Conservation (phyloP, 2,797 vertebrate genomes). For the Gephyroberyx darwinii region DNA sequence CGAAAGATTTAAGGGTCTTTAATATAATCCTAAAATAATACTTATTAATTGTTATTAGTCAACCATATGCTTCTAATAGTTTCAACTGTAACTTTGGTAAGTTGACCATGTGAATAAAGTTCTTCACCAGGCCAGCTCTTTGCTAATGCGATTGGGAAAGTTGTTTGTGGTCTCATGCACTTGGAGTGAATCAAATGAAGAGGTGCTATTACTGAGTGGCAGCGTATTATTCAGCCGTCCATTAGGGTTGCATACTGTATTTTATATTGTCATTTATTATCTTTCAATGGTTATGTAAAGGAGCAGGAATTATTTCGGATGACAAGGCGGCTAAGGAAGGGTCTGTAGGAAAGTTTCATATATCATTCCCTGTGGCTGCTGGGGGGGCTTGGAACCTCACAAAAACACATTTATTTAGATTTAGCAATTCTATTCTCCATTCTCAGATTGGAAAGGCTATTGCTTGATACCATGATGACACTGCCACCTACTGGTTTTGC, state of each 20-base stretch:
- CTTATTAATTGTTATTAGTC: neutral
- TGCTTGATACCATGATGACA: no score
- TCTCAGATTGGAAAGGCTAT: no score
- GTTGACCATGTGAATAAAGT: neutral
- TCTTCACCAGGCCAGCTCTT: neutral
- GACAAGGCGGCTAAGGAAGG: neutral
- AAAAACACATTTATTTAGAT: no score
- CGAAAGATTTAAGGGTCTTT: neutral
- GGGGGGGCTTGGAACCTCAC: no score
- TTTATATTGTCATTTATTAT: conserved; percentile 17
- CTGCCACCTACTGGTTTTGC: no score
- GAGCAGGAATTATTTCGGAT: neutral
- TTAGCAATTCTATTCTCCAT: no score
- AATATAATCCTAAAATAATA: neutral
- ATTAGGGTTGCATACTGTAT: conserved; percentile 6
- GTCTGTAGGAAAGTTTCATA: neutral
- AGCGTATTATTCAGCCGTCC: conserved; percentile 38
- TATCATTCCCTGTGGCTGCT: no score
- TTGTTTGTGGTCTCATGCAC: neutral
- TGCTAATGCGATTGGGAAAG: neutral
- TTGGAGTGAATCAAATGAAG: neutral
- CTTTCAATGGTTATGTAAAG: neutral
- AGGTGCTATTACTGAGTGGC: neutral
- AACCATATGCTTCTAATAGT: neutral
- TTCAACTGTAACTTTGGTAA: neutral